Conservation (phyloP, 2,888 invertebrate genomes). For the Nymphalis c-album region DNA sequence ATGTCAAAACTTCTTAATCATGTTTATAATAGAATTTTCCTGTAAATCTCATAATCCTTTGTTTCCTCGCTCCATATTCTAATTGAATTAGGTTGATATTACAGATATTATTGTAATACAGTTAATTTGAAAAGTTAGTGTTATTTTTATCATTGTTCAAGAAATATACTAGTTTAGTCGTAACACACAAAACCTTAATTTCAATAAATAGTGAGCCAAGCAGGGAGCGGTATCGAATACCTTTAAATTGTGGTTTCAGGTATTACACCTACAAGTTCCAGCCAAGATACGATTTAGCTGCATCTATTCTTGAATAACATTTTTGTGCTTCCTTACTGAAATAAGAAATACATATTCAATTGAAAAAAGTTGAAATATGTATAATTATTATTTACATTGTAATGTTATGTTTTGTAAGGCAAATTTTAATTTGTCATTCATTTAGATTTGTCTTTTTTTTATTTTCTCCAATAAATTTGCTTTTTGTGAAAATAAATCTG, state of each 20-base stretch:
- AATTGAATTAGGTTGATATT: background rate
- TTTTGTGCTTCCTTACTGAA: constrained; percentile 16
- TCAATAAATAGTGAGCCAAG: constrained; percentile 18
- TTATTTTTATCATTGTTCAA: background rate
- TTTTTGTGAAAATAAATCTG: no score
- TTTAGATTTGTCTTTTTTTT: no score
- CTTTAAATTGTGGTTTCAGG: constrained; percentile 26
- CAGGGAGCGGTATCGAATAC: constrained; percentile 23
- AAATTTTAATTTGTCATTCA: no score
- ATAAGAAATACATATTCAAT: constrained; percentile 10
- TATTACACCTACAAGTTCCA: constrained; percentile 21
- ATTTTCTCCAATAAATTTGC: no score
- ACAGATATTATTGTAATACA: background rate
- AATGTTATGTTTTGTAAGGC: no score
- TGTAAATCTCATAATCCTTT: constrained; percentile 25
- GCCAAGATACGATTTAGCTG: constrained; percentile 25
- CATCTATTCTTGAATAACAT: constrained; percentile 25
- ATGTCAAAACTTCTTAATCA: constrained; percentile 37
- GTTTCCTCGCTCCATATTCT: constrained; percentile 5
- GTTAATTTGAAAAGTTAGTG: background rate
- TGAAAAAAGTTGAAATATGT: no score
- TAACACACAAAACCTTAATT: constrained; percentile 25
- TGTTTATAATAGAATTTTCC: constrained; percentile 36
- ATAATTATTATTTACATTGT: no score
- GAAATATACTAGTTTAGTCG: constrained; percentile 11